Evolutionary conservation across 2,113 vertebrate species (phyloP), one percentile per base, ranked within the genome.

Genomic region (Brienomyrus longianalis): DNA sequence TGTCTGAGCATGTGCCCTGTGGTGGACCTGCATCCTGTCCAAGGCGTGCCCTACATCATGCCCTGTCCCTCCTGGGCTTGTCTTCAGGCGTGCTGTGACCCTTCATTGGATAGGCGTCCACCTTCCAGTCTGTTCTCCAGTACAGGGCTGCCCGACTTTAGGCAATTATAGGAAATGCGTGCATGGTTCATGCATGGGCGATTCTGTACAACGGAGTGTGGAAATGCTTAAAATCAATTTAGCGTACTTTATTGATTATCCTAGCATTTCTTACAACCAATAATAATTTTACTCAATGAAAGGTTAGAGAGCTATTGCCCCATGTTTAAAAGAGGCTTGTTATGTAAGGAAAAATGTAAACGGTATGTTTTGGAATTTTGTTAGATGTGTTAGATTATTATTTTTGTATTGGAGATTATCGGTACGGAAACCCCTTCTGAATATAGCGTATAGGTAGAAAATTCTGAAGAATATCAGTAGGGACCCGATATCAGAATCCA

Each of bases 331-430:
- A 43, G 17, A 39, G 13, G 35, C 15, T 80, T 80, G 35, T 43
- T 43, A 43, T 2, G 43, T 80, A 6, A 51, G 19, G 48, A 86
- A 27, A 86, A 86, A 50, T 86, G 7, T 43, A 51, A 86, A 90
- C 89, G 91, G 84, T 91, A 88, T 90, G 91, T 94, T 94, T 92
- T 89, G 92, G 92, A 84, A 91, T 91, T 80, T 56, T 45, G 23
- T 59, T 86, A 90, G 94, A 96, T 91, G 95, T 95, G 94, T 91
- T 93, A 94, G 95, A 91, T 48, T 85, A 85, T 85, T 96, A 96
- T 96, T 96, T 96, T 96, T 96, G 91, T 96, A 96, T 94, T 70
- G 31, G 90, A 94, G 74, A 89, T 92, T 94, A 91, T 92, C 70
- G 94, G 92, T 93, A 93, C 92, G 93, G 91, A 95, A 94, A 91